Evolutionary conservation across 2,113 vertebrate genomes (phyloP).

Genomic region (Copsychus sechellarum): DNA sequence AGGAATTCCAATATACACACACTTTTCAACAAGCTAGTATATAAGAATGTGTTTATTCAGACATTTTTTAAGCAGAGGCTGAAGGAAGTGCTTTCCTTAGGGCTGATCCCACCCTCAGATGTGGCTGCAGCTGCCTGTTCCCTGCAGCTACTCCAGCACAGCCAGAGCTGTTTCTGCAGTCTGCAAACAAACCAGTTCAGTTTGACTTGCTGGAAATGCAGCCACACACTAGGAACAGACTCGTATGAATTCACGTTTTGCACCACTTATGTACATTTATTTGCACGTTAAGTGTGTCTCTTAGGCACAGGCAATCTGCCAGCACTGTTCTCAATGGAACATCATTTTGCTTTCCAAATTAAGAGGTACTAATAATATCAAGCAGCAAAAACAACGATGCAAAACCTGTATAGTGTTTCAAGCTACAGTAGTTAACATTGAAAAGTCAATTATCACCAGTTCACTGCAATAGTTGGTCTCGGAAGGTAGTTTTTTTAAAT

Average conservation of each 20-base stretch:
- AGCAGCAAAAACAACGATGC: background rate
- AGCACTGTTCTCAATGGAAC: background rate
- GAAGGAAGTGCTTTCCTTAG: background rate
- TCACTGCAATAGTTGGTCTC: background rate
- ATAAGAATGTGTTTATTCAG: background rate
- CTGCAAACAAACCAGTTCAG: background rate
- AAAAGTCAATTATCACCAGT: background rate
- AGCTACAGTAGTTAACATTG: background rate
- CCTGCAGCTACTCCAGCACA: background rate
- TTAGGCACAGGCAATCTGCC: constrained; percentile 1
- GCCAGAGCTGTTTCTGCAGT: background rate
- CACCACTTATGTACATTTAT: background rate
- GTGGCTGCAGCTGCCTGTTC: background rate
- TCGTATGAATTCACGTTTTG: background rate
- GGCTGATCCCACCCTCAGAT: background rate
- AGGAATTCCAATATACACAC: background rate
- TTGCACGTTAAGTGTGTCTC: background rate
- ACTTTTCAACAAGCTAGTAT: background rate
- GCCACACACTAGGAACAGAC: background rate
- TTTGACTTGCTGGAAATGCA: background rate
- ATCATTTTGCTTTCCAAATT: background rate
- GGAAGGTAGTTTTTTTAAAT: background rate
- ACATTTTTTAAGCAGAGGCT: background rate
- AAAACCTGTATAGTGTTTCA: background rate
- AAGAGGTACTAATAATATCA: constrained; percentile 19